A percentile compares a stretch with the other conserved stretches of the same genome.
phyloP scores from a whole-genome alignment of 2,888 invertebrate genomes.

The Philereme vetulata region DNA sequence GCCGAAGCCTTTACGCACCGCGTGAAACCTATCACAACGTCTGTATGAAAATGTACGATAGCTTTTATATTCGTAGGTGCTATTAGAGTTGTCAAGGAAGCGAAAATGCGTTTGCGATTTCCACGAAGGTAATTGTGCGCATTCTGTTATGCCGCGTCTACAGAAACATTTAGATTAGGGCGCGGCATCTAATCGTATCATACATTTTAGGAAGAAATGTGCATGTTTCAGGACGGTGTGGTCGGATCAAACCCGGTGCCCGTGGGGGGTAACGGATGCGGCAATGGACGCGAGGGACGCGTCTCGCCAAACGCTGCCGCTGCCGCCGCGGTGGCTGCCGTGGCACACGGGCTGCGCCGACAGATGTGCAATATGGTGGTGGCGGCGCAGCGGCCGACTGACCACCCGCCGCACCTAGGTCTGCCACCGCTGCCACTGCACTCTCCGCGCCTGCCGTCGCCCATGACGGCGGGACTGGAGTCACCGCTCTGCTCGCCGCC shows the following conservation, averaged over 20 bases:
- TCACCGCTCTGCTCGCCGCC: conserved; percentile 86
- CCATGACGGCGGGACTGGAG: conserved; percentile 83
- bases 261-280: conserved; percentile 81
- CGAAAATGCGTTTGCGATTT: conserved; percentile 55
- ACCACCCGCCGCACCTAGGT: conserved; percentile 78
- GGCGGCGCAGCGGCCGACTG: conserved; percentile 70
- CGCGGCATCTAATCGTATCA: conserved; percentile 23
- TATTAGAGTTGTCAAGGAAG: conserved; percentile 43
- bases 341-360: conserved; percentile 92
- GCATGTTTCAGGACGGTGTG: conserved; percentile 84
- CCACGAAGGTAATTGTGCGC: conserved; percentile 35
- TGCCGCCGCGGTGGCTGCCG: conserved; percentile 93
- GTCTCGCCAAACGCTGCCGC: conserved; percentile 87
- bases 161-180: conserved; percentile 4
- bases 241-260: conserved; percentile 68
- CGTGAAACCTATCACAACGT: not conserved
- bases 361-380: conserved; percentile 94
- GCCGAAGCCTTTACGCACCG: conserved; percentile 1
- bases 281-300: conserved; percentile 82
- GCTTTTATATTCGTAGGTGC: not conserved
- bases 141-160: conserved; percentile 1
- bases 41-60: not conserved
- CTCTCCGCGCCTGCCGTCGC: conserved; percentile 79
- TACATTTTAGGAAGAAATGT: conserved; percentile 42
- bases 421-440: conserved; percentile 69